Percentiles rank a stretch among this genome's conserved stretches.
phyloP scores from a whole-genome alignment of 1,140 invertebrate species.

The Pristionchus pacificus region DNA sequence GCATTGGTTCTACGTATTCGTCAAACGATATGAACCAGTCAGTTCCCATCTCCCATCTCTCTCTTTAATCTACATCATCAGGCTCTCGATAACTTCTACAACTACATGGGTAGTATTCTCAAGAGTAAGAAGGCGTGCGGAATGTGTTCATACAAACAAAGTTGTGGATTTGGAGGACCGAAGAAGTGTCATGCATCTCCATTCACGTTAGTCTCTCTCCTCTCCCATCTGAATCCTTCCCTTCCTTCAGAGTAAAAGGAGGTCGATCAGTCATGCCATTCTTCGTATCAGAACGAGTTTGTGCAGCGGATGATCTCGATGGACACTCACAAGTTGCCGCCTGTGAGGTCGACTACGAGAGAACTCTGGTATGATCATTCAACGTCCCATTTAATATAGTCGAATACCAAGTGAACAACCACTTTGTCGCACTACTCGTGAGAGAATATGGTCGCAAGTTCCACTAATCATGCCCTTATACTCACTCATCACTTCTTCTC shows the following conservation, averaged over 20 bases:
- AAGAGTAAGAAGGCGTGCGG: conserved; percentile 46
- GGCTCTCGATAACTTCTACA: conserved; percentile 51
- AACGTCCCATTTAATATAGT: too few species aligned
- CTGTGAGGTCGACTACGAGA: conserved; percentile 51
- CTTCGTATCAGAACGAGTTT: conserved; percentile 54
- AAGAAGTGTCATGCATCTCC: conserved; percentile 48
- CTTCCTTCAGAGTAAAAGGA: conserved; percentile 44
- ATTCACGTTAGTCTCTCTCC: conserved; percentile 40
- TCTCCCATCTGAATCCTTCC: conserved; percentile 1
- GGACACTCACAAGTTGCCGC: conserved; percentile 46
- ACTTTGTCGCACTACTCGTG: too few species aligned
- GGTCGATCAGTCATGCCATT: conserved; percentile 51
- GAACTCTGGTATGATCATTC: conserved; percentile 25
- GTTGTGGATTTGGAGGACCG: conserved; percentile 51
- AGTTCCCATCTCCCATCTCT: not conserved
- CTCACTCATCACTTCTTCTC: not conserved
- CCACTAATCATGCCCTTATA: too few species aligned
- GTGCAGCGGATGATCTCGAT: conserved; percentile 42
- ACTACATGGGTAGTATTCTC: conserved; percentile 42
- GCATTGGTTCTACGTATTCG: conserved; percentile 56
- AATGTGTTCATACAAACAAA: conserved; percentile 51
- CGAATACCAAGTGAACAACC: too few species aligned
- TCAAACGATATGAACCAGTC: conserved; percentile 24
- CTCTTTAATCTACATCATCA: not conserved
- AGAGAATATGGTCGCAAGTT: too few species aligned